Percentiles rank a stretch among this genome's conserved stretches.
Conservation (phyloP, 2,797 vertebrate species). For the Sebastes vulpes region DNA sequence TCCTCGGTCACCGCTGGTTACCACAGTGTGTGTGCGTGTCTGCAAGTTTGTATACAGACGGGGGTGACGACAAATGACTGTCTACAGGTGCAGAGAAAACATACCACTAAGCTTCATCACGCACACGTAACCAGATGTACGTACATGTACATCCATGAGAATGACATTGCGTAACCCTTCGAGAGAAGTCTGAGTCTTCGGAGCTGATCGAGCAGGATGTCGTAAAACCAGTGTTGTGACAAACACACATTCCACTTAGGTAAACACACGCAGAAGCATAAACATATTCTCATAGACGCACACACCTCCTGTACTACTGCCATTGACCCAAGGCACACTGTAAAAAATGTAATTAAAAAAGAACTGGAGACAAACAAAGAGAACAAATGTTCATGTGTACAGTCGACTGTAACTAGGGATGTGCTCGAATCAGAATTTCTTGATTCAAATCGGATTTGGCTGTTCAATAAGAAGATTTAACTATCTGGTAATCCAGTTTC, state of each 20-base stretch:
- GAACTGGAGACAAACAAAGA: neutral
- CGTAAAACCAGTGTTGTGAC: slow-evolving; percentile 52
- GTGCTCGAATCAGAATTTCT: accelerated
- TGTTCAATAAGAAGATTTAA: too few relatives aligned
- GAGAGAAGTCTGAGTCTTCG: slow-evolving; percentile 3
- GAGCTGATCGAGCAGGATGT: slow-evolving; percentile 58
- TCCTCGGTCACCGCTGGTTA: slow-evolving; percentile 58
- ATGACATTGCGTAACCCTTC: slow-evolving; percentile 36
- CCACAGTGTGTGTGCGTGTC: slow-evolving; percentile 27
- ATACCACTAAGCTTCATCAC: slow-evolving; percentile 41
- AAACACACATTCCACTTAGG: slow-evolving; percentile 38
- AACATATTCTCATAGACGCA: slow-evolving; percentile 11
- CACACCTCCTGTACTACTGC: neutral
- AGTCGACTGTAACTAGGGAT: neutral
- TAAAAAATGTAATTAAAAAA: neutral
- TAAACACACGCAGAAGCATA: slow-evolving; percentile 52
- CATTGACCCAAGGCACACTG: neutral
- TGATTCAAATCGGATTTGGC: too few relatives aligned
- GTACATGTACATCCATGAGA: slow-evolving; percentile 15
- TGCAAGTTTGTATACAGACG: slow-evolving; percentile 6
- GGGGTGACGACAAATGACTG: slow-evolving; percentile 53
- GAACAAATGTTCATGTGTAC: neutral
- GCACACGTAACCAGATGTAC: slow-evolving; percentile 41
- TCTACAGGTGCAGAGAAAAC: slow-evolving; percentile 65
- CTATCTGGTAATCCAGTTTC: neutral